These are phyloP conservation scores for Aleiodes testaceus DNA, from an alignment of 2,888 invertebrate species.

Conservation along the genomic window DNA sequence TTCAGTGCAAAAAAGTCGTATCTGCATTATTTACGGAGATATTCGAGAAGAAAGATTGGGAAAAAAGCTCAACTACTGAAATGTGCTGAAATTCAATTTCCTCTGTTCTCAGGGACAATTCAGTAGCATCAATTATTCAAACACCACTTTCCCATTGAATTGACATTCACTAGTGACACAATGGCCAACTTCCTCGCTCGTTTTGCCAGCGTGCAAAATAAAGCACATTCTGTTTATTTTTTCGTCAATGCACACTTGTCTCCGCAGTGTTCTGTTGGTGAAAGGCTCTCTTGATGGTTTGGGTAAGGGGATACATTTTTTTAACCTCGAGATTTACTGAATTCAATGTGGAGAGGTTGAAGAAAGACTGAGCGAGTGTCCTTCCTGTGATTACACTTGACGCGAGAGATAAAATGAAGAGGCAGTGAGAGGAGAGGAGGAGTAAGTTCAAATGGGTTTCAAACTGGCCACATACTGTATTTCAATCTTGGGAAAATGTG, in stretches of 20 bases:
- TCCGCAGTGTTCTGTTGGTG: constrained; percentile 9
- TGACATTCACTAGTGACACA: constrained; percentile 12
- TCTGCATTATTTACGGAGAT: too few relatives aligned
- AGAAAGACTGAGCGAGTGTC: constrained; percentile 26
- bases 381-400: constrained; percentile 28
- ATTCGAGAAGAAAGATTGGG: too few relatives aligned
- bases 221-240: constrained; percentile 13
- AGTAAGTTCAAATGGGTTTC: constrained; percentile 8
- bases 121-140: not conserved
- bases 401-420: not conserved
- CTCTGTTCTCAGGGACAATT: too few relatives aligned
- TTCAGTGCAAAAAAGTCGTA: too few relatives aligned
- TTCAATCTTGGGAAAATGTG: constrained; percentile 13
- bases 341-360: constrained; percentile 18
- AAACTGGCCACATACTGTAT: constrained; percentile 22
- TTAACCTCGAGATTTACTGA: not conserved
- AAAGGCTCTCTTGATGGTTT: not conserved
- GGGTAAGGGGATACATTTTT: not conserved
- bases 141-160: constrained; percentile 2
- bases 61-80: too few relatives aligned
- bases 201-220: not conserved
- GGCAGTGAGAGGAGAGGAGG: not conserved
- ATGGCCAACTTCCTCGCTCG: not conserved
- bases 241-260: not conserved
- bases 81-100: too few relatives aligned